Conservation (phyloP, 2,113 vertebrate species). For the Pagrus major region DNA sequence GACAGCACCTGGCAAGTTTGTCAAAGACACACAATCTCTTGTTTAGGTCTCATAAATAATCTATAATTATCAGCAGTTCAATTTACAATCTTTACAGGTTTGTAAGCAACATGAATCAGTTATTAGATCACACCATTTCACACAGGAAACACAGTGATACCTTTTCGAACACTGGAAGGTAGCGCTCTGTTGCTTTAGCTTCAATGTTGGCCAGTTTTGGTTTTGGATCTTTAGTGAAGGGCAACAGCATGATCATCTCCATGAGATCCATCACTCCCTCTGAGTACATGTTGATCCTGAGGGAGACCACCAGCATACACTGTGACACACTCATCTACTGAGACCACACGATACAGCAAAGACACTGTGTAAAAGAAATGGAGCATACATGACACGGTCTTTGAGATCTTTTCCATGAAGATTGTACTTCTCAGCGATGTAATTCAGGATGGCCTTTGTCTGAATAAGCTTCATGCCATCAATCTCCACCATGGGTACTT, state of each 20-base stretch:
- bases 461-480: slow-evolving; percentile 94
- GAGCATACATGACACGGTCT: slow-evolving; percentile 87
- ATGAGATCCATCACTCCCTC: slow-evolving; percentile 89
- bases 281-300: slow-evolving; percentile 91
- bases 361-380: neutral
- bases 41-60: neutral
- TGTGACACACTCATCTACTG: neutral
- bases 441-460: slow-evolving; percentile 90
- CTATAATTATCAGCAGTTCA: neutral
- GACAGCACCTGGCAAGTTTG: slow-evolving; percentile 82
- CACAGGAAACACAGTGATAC: slow-evolving; percentile 65
- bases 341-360: neutral
- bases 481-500: slow-evolving; percentile 93
- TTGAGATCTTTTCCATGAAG: slow-evolving; percentile 89
- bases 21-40: neutral
- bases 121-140: neutral
- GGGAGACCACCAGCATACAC: slow-evolving; percentile 5
- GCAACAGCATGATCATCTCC: slow-evolving; percentile 83
- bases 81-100: neutral
- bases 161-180: slow-evolving; percentile 92
- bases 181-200: slow-evolving; percentile 84
- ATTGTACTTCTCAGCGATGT: slow-evolving; percentile 92
- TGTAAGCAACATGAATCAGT: neutral
- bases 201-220: slow-evolving; percentile 80
- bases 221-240: slow-evolving; percentile 79